Conservation (phyloP, 2,113 vertebrate species). For the Fregetta grallaria region DNA sequence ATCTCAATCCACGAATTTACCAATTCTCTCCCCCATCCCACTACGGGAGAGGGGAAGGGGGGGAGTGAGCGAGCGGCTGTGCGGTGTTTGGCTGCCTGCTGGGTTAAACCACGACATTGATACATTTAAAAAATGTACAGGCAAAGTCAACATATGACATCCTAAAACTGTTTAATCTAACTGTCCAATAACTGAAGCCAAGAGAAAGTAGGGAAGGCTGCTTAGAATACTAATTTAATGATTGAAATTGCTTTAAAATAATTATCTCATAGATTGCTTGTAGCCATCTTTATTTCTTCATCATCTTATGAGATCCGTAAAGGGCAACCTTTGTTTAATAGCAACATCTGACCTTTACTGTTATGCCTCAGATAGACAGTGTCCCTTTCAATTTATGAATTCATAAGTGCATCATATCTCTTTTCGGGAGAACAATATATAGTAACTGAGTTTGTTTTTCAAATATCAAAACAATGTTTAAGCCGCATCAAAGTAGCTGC, state of each 20-base stretch:
- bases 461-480: not conserved
- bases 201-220: not conserved
- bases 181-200: not conserved
- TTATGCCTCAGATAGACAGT: constrained; percentile 15
- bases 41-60: too few relatives aligned
- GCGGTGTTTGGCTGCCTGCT: too few relatives aligned
- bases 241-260: constrained; percentile 6
- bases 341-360: constrained; percentile 65
- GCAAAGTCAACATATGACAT: not conserved
- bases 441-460: constrained; percentile 17
- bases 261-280: not conserved
- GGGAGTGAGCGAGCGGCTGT: too few relatives aligned
- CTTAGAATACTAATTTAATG: not conserved
- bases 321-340: constrained; percentile 70
- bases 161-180: not conserved
- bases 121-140: not conserved
- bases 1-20: too few relatives aligned
- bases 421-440: not conserved
- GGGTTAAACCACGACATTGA: too few relatives aligned
- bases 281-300: not conserved
- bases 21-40: too few relatives aligned
- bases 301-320: constrained; percentile 51
- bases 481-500: not conserved
- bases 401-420: not conserved
- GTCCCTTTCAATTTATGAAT: constrained; percentile 57